phyloP scores from a whole-genome alignment of 2,888 invertebrate genomes.

The Limenitis camilla region DNA sequence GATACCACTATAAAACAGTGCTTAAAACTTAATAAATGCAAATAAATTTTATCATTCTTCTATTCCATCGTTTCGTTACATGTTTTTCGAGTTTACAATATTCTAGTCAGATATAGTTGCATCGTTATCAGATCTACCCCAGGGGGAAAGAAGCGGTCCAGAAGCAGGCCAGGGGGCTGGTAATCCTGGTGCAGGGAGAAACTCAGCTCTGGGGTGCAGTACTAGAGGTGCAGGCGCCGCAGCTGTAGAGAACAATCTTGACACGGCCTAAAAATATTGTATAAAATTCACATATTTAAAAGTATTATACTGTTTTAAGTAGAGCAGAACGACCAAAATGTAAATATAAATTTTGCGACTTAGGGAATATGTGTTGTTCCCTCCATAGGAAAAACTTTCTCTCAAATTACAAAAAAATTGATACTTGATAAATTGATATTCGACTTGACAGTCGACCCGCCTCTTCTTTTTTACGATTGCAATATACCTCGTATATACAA shows the following conservation, averaged over 20 bases:
- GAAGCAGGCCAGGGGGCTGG: slow-evolving; percentile 60
- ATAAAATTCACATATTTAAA: no score
- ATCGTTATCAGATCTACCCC: slow-evolving; percentile 64
- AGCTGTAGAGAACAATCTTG: slow-evolving; percentile 50
- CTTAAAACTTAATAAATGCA: slow-evolving; percentile 19
- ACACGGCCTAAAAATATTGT: slow-evolving; percentile 47
- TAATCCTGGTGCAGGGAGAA: slow-evolving; percentile 54
- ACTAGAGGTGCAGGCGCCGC: slow-evolving; percentile 60
- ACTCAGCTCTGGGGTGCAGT: slow-evolving; percentile 61
- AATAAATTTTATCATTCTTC: slow-evolving; percentile 2
- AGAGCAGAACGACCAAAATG: no score
- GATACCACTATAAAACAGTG: slow-evolving; percentile 1
- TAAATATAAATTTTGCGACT: no score
- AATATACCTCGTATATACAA: no score
- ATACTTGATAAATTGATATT: no score
- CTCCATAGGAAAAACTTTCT: no score
- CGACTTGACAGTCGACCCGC: no score
- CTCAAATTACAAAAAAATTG: no score
- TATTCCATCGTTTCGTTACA: not conserved
- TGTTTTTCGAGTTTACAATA: not conserved
- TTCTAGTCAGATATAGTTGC: slow-evolving; percentile 53
- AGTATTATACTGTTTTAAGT: no score
- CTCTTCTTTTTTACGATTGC: no score
- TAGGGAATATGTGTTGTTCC: no score
- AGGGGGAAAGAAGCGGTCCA: slow-evolving; percentile 58